Evolutionary conservation across 2,797 vertebrate species (phyloP).

Genomic region (Lepilemur ruficaudatus): DNA sequence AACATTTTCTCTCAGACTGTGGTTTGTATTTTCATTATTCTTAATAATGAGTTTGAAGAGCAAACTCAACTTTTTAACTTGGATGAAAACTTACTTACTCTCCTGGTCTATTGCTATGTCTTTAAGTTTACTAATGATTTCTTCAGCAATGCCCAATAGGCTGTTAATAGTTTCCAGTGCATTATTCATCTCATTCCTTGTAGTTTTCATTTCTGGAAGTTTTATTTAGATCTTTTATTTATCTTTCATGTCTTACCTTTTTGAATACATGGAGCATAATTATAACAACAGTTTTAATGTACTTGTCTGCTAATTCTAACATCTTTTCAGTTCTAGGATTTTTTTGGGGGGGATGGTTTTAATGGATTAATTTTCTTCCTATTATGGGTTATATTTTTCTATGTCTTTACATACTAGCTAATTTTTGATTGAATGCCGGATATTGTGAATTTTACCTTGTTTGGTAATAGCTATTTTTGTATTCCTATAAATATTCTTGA

Average conservation of each 20-base stretch:
- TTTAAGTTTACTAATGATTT: slow-evolving; percentile 1
- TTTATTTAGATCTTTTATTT: neutral
- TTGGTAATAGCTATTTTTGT: neutral
- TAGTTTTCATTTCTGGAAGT: neutral
- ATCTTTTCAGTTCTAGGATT: neutral
- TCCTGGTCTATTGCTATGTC: neutral
- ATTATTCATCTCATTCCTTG: neutral
- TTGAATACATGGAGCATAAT: neutral
- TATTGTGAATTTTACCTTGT: neutral
- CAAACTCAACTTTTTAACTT: neutral
- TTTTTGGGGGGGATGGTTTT: neutral
- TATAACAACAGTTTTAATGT: neutral
- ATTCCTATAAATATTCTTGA: neutral
- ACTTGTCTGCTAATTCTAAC: neutral
- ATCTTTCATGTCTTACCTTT: neutral
- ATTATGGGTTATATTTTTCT: neutral
- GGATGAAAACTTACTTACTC: neutral
- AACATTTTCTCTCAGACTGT: neutral
- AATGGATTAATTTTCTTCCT: neutral
- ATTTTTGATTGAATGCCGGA: neutral
- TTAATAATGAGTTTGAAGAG: neutral
- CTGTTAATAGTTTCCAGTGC: neutral
- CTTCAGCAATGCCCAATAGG: neutral
- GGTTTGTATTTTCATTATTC: neutral
- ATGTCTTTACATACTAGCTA: neutral